Evolutionary conservation across 2,888 invertebrate genomes (phyloP).

Genomic region (Chrysodeixis includens): DNA sequence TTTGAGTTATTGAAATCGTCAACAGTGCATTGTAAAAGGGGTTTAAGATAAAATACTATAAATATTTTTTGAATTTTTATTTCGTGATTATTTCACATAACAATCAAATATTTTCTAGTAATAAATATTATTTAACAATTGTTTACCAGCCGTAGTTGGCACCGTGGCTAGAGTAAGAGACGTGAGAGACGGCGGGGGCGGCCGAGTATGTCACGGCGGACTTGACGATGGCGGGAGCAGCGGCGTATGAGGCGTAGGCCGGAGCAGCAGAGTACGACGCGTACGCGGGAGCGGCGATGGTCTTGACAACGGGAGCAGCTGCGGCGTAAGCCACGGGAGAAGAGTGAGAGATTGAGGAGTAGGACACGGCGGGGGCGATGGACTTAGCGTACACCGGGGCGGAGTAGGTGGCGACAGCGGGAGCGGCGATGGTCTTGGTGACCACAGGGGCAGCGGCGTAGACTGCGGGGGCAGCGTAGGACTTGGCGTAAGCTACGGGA

Average conservation of each 20-base stretch:
- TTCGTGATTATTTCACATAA: constrained; percentile 41
- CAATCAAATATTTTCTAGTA: constrained; percentile 43
- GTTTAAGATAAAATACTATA: neutral
- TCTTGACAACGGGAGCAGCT: constrained; percentile 90
- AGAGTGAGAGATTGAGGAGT: constrained; percentile 69
- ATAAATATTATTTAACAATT: constrained; percentile 56
- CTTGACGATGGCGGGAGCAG: constrained; percentile 62
- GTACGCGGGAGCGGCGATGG: constrained; percentile 67
- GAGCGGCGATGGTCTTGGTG: constrained; percentile 62
- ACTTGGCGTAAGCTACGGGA: constrained; percentile 43
- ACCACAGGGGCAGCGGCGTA: constrained; percentile 52
- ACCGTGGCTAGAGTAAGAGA: constrained; percentile 90
- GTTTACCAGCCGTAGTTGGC: constrained; percentile 82
- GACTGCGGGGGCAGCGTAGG: constrained; percentile 52
- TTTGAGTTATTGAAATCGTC: no score
- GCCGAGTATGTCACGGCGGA: constrained; percentile 85
- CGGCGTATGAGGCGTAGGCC: constrained; percentile 70
- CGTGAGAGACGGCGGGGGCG: constrained; percentile 90
- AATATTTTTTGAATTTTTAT: constrained; percentile 46
- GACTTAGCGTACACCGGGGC: constrained; percentile 70
- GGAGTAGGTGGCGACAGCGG: constrained; percentile 77
- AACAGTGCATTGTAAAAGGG: neutral
- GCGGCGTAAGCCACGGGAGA: constrained; percentile 85
- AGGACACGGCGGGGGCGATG: constrained; percentile 70
- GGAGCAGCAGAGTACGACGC: constrained; percentile 53